Conservation (phyloP, 2,113 vertebrate species). For the Heptranchias perlo region DNA sequence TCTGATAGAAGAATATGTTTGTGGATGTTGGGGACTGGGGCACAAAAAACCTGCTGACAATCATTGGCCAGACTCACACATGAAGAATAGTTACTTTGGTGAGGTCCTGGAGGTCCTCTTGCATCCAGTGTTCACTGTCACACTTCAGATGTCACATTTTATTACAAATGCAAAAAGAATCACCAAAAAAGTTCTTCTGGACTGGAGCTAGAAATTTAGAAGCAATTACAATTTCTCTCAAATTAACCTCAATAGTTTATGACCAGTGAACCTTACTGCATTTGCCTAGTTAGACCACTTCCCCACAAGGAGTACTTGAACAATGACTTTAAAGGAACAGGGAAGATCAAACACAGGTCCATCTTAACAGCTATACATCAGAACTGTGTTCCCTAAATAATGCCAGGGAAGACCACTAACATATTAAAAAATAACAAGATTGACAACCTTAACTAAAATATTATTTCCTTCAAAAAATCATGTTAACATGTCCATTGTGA, state of each 20-base stretch:
- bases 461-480: neutral
- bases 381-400: neutral
- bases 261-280: neutral
- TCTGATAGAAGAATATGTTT: neutral
- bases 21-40: neutral
- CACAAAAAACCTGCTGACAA: neutral
- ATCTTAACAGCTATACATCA: neutral
- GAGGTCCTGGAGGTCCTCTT: neutral
- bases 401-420: neutral
- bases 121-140: neutral
- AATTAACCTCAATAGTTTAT: neutral
- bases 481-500: neutral
- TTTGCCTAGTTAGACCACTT: neutral
- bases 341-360: neutral
- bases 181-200: neutral
- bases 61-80: neutral
- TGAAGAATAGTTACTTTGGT: neutral
- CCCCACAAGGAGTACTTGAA: neutral
- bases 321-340: neutral
- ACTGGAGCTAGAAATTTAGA: neutral
- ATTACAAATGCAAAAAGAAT: neutral
- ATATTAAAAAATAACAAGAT: neutral
- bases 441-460: neutral
- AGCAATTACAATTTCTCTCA: neutral
- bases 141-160: neutral